Base-by-base conservation (phyloP, 2,888 invertebrate species). In the Volucella bombylans region DNA sequence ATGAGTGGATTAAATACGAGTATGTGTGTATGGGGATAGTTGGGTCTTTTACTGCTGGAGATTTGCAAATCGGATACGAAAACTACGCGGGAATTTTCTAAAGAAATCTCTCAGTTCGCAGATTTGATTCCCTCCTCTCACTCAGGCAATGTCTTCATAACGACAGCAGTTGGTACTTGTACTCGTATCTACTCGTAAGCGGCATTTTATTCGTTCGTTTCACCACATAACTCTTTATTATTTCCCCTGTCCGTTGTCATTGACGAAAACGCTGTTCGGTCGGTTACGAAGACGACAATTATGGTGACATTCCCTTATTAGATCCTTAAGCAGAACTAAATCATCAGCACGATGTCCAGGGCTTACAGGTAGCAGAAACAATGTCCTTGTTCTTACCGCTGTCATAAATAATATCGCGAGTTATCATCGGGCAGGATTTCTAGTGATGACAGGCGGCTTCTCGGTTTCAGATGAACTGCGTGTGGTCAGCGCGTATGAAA, bases 341-440 rank as follows among this genome's bases (percentile, higher is more conserved):
- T 81, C 85, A 85, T 81, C 72, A 80, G 74, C 57, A 41, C 69
- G 47, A 50, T n/a, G 14, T 62, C 45, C 57, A 18, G 71, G 64
- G 45, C 14, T 11, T 15, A 45, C 59, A 79, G 71, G 74, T 76
- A 83, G 74, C 79, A 59, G 23, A 49, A 14, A 23, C 38, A 71
- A 62, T 85, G 68, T 85, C 85, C 85, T 85, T 85, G 85, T 85
- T 81, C 62, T 81, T 85, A 23, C 85, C 85, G 80, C 74, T 76
- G 83, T 10, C 71, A 76, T 85, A 85, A 85, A 85, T 80, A 72
- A 81, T 76, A 77, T 76, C 15, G 72, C 72, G 68, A 72, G 72
- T 72, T 85, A 85, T 85, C 85, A 71, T 12, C 47, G 31, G 4
- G 4, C 38, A 81, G 57, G 64, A 85, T 85, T 81, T 54, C 64